Evolutionary conservation across 2,797 vertebrate genomes (phyloP).

Genomic region (Oceanodroma leucorhoa): DNA sequence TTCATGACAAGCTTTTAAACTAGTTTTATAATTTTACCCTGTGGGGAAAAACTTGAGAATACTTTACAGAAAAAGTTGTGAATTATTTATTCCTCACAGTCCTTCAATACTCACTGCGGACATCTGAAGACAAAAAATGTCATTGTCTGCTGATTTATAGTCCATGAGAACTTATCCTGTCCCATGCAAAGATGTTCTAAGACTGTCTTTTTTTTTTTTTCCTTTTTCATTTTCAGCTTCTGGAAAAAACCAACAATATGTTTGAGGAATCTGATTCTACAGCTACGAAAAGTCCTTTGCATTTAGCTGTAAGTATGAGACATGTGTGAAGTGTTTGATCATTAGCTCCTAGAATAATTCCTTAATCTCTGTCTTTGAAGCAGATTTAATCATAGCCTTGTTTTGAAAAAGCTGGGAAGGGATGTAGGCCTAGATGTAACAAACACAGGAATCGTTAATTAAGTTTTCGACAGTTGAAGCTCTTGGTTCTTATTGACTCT

Average conservation of each 20-base stretch:
- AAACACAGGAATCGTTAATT: background rate
- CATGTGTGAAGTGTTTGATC: background rate
- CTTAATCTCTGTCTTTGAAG: background rate
- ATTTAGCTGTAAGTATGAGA: slow-evolving; percentile 89
- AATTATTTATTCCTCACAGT: background rate
- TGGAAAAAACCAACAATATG: slow-evolving; percentile 84
- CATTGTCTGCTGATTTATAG: background rate
- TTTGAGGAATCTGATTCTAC: slow-evolving; percentile 82
- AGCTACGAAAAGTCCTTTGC: slow-evolving; percentile 88
- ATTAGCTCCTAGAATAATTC: background rate
- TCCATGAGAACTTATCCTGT: background rate
- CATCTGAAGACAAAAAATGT: background rate
- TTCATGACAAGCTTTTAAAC: background rate
- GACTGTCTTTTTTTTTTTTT: background rate
- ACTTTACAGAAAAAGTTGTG: background rate
- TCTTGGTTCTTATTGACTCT: background rate
- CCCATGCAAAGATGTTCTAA: background rate
- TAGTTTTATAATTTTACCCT: background rate
- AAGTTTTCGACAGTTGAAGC: background rate
- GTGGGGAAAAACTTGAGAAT: background rate
- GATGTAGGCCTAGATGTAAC: background rate
- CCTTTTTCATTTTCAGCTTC: slow-evolving; percentile 75
- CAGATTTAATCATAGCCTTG: background rate
- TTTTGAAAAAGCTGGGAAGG: background rate
- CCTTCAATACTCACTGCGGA: background rate